A percentile compares a stretch with the other conserved stretches of the same genome.
Evolutionary conservation across 2,797 vertebrate genomes (phyloP).

Genomic region (Poecile montanus): DNA sequence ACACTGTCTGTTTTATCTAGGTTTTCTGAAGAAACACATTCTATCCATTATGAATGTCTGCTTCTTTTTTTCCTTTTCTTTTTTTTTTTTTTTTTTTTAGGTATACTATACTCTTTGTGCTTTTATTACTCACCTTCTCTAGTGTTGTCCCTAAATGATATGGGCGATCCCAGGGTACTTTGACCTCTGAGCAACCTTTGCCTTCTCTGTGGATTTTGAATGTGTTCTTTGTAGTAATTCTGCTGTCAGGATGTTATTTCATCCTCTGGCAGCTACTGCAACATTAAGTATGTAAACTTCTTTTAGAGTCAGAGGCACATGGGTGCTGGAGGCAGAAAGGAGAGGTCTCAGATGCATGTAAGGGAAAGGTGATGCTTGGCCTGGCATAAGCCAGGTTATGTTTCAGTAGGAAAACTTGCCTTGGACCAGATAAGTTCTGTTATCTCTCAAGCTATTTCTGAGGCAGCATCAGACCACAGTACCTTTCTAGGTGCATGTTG

Average conservation of each 20-base stretch:
- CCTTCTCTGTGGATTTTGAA: conserved; percentile 39
- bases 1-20: neutral
- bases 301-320: neutral
- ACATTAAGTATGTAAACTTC: conserved; percentile 39
- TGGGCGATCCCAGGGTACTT: neutral
- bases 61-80: neutral
- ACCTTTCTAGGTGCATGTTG: neutral
- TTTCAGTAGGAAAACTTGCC: conserved; percentile 49
- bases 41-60: neutral
- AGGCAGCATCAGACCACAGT: neutral
- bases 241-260: conserved; percentile 37
- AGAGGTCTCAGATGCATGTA: neutral
- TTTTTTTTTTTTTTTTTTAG: neutral
- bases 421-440: neutral
- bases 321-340: neutral
- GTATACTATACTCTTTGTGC: neutral
- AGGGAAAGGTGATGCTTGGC: conserved; percentile 33
- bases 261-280: conserved; percentile 38
- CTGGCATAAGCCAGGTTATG: neutral
- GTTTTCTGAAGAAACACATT: conserved; percentile 6
- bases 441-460: neutral
- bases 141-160: neutral
- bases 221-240: conserved; percentile 53
- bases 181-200: conserved; percentile 28
- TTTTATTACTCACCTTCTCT: neutral